A percentile compares a stretch with the other conserved stretches of the same genome.
Conservation (phyloP, 2,113 vertebrate genomes). For the Pygoscelis adeliae region DNA sequence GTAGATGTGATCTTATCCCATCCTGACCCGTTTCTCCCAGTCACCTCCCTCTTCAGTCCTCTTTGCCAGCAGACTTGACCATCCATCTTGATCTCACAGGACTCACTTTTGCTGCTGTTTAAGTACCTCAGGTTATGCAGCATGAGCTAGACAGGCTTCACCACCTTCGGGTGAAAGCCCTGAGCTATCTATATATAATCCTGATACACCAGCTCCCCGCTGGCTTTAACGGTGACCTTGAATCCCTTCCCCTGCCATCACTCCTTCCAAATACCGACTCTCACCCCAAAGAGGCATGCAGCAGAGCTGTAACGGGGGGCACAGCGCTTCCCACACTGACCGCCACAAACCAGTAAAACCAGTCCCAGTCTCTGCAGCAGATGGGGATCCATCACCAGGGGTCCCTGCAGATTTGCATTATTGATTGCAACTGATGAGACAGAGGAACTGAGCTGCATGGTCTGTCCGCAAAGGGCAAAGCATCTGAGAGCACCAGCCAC, state of each 20-base stretch:
- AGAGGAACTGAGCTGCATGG: fast-evolving
- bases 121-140: neutral
- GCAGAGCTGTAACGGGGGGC: neutral
- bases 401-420: neutral
- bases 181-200: neutral
- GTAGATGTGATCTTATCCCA: neutral
- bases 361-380: too few species aligned
- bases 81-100: fast-evolving
- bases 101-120: fast-evolving
- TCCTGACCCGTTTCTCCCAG: neutral
- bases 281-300: neutral
- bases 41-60: neutral
- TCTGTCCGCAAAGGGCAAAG: neutral
- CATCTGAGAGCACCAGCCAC: fast-evolving
- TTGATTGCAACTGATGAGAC: neutral
- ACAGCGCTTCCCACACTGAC: neutral
- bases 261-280: neutral
- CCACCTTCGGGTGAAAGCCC: neutral
- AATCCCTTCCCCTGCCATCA: neutral
- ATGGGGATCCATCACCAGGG: neutral
- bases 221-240: neutral
- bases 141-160: neutral
- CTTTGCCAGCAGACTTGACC: fast-evolving
- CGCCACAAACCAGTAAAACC: neutral
- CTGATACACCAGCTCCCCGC: fast-evolving